phyloP scores from a whole-genome alignment of 1,140 invertebrate genomes.

The Platorchestia sp. region DNA sequence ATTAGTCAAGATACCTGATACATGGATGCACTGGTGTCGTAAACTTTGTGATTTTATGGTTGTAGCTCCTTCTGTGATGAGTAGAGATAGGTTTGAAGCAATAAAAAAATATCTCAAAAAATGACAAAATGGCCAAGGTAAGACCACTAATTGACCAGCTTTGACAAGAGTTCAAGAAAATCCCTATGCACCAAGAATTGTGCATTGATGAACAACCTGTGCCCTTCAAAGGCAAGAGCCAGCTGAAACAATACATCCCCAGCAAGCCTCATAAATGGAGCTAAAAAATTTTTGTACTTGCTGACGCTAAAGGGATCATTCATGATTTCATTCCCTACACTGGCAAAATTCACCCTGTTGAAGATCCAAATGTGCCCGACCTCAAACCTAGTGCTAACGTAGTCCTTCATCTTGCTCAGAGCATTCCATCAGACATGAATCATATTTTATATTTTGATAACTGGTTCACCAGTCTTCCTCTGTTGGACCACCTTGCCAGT shows the following conservation, averaged over 20 bases:
- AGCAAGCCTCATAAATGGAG: constrained; percentile 68
- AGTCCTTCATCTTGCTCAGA: constrained; percentile 39
- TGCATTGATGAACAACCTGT: constrained; percentile 64
- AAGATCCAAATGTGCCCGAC: constrained; percentile 61
- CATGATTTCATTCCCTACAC: constrained; percentile 67
- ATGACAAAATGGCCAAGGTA: constrained; percentile 60
- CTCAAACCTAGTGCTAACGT: constrained; percentile 57
- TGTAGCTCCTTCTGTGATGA: constrained; percentile 51
- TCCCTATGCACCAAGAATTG: constrained; percentile 56
- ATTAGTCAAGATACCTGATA: constrained; percentile 56
- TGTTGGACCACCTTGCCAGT: constrained; percentile 51
- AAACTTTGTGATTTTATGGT: constrained; percentile 38
- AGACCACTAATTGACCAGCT: constrained; percentile 53
- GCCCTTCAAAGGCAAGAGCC: constrained; percentile 64
- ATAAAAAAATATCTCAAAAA: constrained; percentile 57
- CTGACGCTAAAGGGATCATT: constrained; percentile 62
- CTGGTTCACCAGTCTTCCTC: constrained; percentile 56
- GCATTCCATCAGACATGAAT: not conserved
- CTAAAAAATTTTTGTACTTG: constrained; percentile 66
- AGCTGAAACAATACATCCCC: constrained; percentile 65
- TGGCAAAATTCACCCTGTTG: constrained; percentile 61
- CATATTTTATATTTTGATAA: constrained; percentile 56
- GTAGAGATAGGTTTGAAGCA: constrained; percentile 57
- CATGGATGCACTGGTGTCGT: constrained; percentile 56
- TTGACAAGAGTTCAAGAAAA: constrained; percentile 48